Evolutionary conservation across 2,888 invertebrate species (phyloP).

Genomic region (Rhopalosiphum nymphaeae): DNA sequence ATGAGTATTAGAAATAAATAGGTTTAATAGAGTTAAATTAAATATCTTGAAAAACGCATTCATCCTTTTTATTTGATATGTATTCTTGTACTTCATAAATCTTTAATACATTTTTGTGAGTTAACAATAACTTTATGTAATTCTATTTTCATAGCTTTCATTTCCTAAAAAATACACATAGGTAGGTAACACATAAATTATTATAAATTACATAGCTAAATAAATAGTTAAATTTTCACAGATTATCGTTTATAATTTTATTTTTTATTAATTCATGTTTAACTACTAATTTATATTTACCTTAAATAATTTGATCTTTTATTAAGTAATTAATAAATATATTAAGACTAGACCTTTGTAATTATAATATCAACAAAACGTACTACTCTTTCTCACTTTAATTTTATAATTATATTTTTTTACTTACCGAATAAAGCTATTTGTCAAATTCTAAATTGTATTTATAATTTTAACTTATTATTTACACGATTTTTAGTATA

Average conservation of each 20-base stretch:
- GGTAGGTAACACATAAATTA: not conserved
- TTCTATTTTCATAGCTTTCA: constrained; percentile 42
- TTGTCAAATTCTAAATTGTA: no score
- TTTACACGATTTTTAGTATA: no score
- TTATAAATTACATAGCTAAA: not conserved
- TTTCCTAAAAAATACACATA: constrained; percentile 29
- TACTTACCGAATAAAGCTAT: no score
- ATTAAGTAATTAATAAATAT: no score
- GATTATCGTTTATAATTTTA: not conserved
- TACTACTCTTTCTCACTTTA: no score
- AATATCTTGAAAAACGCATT: constrained; percentile 30
- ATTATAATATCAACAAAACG: no score
- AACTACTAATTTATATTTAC: no score
- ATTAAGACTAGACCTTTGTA: no score
- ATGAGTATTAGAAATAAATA: not conserved
- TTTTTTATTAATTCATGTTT: not conserved
- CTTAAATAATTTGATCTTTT: not conserved
- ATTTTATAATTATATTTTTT: no score
- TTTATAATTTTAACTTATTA: no score
- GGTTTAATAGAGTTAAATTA: not conserved
- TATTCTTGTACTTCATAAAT: constrained; percentile 37
- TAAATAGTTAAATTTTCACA: not conserved
- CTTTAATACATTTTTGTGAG: constrained; percentile 48
- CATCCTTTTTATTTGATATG: constrained; percentile 50
- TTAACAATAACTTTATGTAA: constrained; percentile 33